Conservation (phyloP, 1,140 invertebrate species). For the Spodoptera litura region DNA sequence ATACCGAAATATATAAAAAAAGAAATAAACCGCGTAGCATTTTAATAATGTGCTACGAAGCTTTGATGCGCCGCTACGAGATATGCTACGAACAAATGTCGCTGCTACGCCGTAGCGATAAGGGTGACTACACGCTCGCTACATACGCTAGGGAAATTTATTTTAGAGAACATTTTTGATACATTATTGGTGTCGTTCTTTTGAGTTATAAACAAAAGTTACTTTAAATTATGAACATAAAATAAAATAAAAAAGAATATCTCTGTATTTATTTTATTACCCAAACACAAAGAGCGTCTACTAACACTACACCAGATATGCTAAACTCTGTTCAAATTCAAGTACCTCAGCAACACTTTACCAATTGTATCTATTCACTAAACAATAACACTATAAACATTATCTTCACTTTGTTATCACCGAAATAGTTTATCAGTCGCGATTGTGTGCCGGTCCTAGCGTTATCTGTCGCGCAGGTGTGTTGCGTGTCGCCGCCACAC, state of each 20-base stretch:
- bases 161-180: background rate
- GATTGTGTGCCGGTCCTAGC: background rate
- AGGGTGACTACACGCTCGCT: conserved; percentile 26
- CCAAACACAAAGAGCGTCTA: too few species aligned
- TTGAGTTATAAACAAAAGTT: background rate
- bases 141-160: background rate
- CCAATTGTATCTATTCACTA: background rate
- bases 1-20: background rate
- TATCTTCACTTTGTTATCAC: background rate
- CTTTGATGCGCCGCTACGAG: conserved; percentile 41
- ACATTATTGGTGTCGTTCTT: background rate
- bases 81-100: conserved; percentile 43
- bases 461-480: conserved; percentile 60
- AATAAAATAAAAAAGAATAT: too few species aligned
- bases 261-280: too few species aligned
- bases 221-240: background rate
- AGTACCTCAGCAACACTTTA: too few species aligned
- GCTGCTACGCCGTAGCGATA: conserved; percentile 25
- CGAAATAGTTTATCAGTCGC: background rate
- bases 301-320: too few species aligned
- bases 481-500: conserved; percentile 50
- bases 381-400: background rate
- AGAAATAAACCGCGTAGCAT: conserved; percentile 34
- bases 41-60: conserved; percentile 47
- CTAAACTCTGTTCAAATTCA: too few species aligned